phyloP scores from a whole-genome alignment of 2,888 invertebrate species.

The Yponomeuta cagnagella region DNA sequence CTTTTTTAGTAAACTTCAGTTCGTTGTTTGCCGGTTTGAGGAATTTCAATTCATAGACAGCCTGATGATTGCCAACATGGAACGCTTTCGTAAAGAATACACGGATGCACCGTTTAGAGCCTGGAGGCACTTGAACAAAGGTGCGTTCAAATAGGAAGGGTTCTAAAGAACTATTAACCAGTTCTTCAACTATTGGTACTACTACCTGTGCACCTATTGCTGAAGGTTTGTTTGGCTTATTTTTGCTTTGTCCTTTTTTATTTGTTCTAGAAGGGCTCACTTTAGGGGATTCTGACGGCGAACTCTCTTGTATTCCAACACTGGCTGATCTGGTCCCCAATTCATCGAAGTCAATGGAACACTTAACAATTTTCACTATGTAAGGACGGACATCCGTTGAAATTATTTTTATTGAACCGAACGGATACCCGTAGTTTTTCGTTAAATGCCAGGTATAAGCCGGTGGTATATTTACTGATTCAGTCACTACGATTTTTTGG shows the following conservation, averaged over 20 bases:
- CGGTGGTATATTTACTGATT: slow-evolving; percentile 41
- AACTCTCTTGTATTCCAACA: neutral
- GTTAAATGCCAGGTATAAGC: slow-evolving; percentile 52
- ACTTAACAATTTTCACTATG: slow-evolving; percentile 43
- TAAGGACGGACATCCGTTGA: slow-evolving; percentile 37
- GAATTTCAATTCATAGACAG: slow-evolving; percentile 46
- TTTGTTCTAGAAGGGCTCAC: neutral
- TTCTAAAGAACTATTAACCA: slow-evolving; percentile 41
- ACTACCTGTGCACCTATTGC: slow-evolving; percentile 29
- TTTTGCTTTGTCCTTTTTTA: neutral
- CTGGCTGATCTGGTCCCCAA: neutral
- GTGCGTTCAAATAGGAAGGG: slow-evolving; percentile 45
- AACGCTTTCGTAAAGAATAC: slow-evolving; percentile 49
- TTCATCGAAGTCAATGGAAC: slow-evolving; percentile 25
- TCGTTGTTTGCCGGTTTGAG: slow-evolving; percentile 33
- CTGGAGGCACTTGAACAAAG: slow-evolving; percentile 35
- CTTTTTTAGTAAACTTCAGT: slow-evolving; percentile 34
- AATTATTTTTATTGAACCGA: slow-evolving; percentile 32
- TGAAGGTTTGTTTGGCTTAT: slow-evolving; percentile 17
- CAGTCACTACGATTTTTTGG: slow-evolving; percentile 32
- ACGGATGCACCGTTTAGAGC: slow-evolving; percentile 32
- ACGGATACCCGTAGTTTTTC: slow-evolving; percentile 35
- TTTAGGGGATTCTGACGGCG: neutral
- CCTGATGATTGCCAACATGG: slow-evolving; percentile 50
- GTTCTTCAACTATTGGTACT: slow-evolving; percentile 31